Evolutionary conservation across 2,797 vertebrate genomes (phyloP).

Genomic region (Mus spretus): DNA sequence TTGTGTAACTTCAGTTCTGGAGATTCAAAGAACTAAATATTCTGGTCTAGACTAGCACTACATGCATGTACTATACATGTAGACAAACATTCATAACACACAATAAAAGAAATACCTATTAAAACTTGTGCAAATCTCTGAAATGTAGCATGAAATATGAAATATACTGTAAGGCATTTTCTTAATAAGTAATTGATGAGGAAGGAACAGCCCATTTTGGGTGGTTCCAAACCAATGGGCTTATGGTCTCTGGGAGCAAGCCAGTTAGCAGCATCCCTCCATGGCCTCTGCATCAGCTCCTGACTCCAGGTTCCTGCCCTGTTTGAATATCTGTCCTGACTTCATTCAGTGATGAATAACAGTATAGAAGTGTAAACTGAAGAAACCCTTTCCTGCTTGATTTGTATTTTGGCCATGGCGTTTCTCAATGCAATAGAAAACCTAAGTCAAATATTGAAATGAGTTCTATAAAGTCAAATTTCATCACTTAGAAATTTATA

Average conservation of each 20-base stretch:
- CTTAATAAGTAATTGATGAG: background rate
- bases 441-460: background rate
- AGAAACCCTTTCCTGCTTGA: background rate
- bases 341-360: background rate
- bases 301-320: background rate
- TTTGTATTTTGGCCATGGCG: background rate
- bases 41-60: background rate
- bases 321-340: background rate
- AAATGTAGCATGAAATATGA: background rate
- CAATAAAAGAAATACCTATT: background rate
- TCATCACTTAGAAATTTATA: constrained; percentile 29
- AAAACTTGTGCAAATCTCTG: background rate
- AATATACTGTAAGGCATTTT: background rate
- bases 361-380: background rate
- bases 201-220: background rate
- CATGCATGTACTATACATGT: background rate
- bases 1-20: background rate
- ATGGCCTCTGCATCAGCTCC: background rate
- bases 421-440: background rate
- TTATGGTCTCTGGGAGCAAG: background rate
- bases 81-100: background rate
- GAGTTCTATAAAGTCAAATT: background rate
- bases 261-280: background rate
- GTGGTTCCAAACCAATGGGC: background rate
- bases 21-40: background rate